These are phyloP conservation scores for Ginglymostoma cirratum DNA, from an alignment of 2,113 vertebrate species.

Conservation along the genomic window DNA sequence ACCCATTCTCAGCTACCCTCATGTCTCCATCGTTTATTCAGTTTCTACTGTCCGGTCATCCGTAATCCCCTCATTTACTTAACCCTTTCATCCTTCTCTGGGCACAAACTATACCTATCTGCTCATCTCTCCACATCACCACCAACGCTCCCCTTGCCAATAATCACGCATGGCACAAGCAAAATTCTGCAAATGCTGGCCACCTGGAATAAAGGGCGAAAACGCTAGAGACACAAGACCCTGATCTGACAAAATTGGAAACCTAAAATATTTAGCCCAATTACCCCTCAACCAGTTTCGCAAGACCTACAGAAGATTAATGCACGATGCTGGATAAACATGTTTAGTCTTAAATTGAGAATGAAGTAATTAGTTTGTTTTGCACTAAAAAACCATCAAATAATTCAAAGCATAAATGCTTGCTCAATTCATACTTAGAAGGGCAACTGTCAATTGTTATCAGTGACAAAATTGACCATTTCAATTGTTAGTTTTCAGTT, in stretches of 20 bases:
- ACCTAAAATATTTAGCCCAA: not conserved
- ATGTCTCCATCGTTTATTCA: too few relatives aligned
- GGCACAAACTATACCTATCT: too few relatives aligned
- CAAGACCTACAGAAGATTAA: not conserved
- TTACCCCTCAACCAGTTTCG: not conserved
- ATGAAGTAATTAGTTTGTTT: not conserved
- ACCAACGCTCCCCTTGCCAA: too few relatives aligned
- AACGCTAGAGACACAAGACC: too few relatives aligned
- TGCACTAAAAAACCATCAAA: not conserved
- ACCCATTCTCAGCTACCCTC: too few relatives aligned
- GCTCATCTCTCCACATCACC: too few relatives aligned
- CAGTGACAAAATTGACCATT: not conserved
- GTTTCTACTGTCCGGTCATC: too few relatives aligned
- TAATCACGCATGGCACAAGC: not conserved
- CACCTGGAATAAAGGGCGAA: too few relatives aligned
- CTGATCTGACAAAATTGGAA: too few relatives aligned
- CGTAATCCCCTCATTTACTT: too few relatives aligned
- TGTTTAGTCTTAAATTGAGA: not conserved
- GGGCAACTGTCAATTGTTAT: not conserved
- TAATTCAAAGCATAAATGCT: not conserved
- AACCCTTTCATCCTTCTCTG: too few relatives aligned
- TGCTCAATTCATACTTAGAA: not conserved
- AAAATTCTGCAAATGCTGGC: not conserved
- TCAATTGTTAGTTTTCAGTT: conserved; percentile 16
- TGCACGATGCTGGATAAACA: not conserved